phyloP scores from a whole-genome alignment of 1,140 invertebrate species.

The Orius insidiosus region DNA sequence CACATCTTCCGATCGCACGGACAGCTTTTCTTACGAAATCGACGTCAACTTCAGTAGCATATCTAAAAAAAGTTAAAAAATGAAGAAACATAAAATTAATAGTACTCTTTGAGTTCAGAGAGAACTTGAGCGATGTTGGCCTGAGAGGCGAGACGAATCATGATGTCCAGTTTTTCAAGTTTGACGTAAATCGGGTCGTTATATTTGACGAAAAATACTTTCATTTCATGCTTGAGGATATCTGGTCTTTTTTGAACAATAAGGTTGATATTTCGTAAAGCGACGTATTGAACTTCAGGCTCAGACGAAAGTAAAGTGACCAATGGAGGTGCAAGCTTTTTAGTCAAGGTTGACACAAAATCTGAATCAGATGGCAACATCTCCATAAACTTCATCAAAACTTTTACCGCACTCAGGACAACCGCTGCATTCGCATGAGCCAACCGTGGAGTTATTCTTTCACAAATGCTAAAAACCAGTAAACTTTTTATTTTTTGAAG shows the following conservation, averaged over 20 bases:
- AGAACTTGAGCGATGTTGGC: constrained; percentile 97
- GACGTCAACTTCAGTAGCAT: constrained; percentile 99
- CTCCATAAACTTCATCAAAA: constrained; percentile 95
- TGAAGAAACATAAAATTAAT: constrained; percentile 13
- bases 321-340: constrained; percentile 95
- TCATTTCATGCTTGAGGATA: constrained; percentile 99
- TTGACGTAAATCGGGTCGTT: constrained; percentile 99
- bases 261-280: constrained; percentile 93
- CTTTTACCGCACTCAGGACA: constrained; percentile 97
- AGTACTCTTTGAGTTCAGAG: constrained; percentile 93
- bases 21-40: constrained; percentile 99
- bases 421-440: constrained; percentile 99
- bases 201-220: constrained; percentile 99
- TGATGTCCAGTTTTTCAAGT: constrained; percentile 97
- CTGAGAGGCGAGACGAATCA: constrained; percentile 96
- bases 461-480: constrained; percentile 84
- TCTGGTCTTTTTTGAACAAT: constrained; percentile 98
- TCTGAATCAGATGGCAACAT: constrained; percentile 86
- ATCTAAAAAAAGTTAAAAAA: constrained; percentile 18
- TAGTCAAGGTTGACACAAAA: constrained; percentile 83
- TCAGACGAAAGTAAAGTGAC: constrained; percentile 96
- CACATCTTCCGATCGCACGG: constrained; percentile 93
- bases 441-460: constrained; percentile 90
- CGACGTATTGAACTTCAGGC: constrained; percentile 98
- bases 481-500: no score